Evolutionary conservation across 2,113 vertebrate species (phyloP).

Genomic region (Pelodiscus sinensis): DNA sequence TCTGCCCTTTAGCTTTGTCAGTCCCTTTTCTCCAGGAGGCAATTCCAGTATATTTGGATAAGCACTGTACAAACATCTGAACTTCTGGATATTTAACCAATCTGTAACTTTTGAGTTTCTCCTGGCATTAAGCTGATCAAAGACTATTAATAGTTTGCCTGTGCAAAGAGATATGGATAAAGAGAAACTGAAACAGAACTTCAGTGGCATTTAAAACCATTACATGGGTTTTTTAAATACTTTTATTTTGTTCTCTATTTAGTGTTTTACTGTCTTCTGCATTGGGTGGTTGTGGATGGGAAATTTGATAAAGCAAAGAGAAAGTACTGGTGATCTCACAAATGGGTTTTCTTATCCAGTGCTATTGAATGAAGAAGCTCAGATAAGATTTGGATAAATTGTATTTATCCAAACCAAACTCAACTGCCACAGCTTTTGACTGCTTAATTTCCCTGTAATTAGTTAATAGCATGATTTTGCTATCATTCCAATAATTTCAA

Average conservation of each 20-base stretch:
- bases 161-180: not conserved
- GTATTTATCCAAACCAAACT: not conserved
- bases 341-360: not conserved
- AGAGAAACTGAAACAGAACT: not conserved
- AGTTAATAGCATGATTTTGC: not conserved
- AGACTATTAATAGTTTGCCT: not conserved
- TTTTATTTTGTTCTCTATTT: too few species aligned
- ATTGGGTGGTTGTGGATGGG: not conserved
- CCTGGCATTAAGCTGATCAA: not conserved
- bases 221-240: not conserved
- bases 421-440: not conserved
- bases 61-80: not conserved
- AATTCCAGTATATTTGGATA: not conserved
- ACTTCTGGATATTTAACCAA: not conserved
- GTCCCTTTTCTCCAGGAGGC: not conserved
- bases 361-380: not conserved
- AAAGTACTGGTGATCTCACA: not conserved
- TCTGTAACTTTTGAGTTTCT: not conserved
- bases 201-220: not conserved
- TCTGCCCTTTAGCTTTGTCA: not conserved
- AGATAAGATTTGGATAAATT: not conserved
- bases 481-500: not conserved
- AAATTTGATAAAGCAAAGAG: not conserved
- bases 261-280: too few species aligned
- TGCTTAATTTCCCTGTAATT: not conserved